Evolutionary conservation across 2,113 vertebrate species (phyloP), one percentile per base, ranked within the genome.

Genomic region (Tauraco erythrolophus): DNA sequence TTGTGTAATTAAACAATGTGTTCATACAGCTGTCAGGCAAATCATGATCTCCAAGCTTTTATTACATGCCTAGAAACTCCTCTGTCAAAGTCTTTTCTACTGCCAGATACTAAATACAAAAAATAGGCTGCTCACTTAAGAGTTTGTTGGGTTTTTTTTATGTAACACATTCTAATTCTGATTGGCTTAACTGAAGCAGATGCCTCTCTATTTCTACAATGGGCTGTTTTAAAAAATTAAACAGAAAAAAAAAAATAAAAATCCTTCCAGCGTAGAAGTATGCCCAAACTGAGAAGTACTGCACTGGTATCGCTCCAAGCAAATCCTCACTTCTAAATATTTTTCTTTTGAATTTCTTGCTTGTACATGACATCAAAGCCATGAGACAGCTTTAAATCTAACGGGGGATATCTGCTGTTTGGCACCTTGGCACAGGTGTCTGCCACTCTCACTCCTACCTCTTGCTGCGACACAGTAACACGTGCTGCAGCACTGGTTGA

Each of bases 11-110:
- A 95, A 78, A 95, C 95, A 92, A 94, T 51, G 91, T 94, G 93
- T 95, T 95, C 72, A 25, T 88, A 95, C 75, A 92, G 94, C 92
- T 97, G 96, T 78, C 78, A 92, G 84, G 91, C 95, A 84, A 96
- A 97, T 86, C 96, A 88, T 87, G 96, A 97, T 94, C 95, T 97
- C 97, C 89, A 91, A 62, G 93, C 83, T 97, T 97, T 97, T 96
- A 97, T 62, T 97, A 97, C 97, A 51, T 19, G 60, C 92, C 90
- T 72, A 92, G 60, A 65, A 94, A 85, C 62, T 85, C 69, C 4
- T 45, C 0, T 9, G 75, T 53, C 31, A 5, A 53, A 45, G 45
- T 33, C 15, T 41, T 46, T 79, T 28, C 77, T 81, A 39, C 70
- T 75, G 60, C 24, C 82, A 60, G 75, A 24, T 76, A 65, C 2